Percentiles rank a stretch among this genome's conserved stretches.
These are phyloP conservation scores for Tinamus major DNA, from an alignment of 2,797 vertebrate genomes.

Conservation along the genomic window DNA sequence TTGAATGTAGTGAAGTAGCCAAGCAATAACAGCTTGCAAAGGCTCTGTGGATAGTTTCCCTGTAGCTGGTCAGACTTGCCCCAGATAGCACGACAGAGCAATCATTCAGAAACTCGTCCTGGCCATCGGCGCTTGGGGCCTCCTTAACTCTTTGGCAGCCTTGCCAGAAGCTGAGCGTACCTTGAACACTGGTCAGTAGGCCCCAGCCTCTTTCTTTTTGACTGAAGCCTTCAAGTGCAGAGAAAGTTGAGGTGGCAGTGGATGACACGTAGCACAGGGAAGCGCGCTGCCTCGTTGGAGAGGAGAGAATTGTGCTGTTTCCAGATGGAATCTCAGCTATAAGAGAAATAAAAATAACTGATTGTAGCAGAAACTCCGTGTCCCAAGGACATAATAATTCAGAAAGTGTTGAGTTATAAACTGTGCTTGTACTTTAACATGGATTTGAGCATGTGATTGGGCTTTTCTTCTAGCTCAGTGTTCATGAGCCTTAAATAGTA, in stretches of 20 bases:
- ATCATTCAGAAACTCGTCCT: not conserved
- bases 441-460: slow-evolving; percentile 72
- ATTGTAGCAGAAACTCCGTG: slow-evolving; percentile 1
- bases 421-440: slow-evolving; percentile 45
- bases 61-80: not conserved
- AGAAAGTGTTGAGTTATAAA: slow-evolving; percentile 54
- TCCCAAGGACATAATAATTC: slow-evolving; percentile 54
- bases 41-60: not conserved
- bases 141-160: not conserved
- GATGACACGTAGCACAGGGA: not conserved
- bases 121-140: not conserved
- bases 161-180: not conserved
- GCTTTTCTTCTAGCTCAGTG: slow-evolving; percentile 38
- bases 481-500: slow-evolving; percentile 46
- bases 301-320: not conserved
- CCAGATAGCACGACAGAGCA: not conserved
- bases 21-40: not conserved
- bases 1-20: not conserved
- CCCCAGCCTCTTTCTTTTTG: not conserved
- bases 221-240: not conserved
- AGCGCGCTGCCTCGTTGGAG: not conserved
- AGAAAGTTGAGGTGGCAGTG: not conserved
- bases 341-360: slow-evolving; percentile 22
- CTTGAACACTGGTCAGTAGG: not conserved
- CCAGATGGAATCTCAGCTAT: not conserved